A percentile compares a stretch with the other conserved stretches of the same genome.
Conservation (phyloP, 2,797 vertebrate genomes). For the Kryptopterus vitreolus region DNA sequence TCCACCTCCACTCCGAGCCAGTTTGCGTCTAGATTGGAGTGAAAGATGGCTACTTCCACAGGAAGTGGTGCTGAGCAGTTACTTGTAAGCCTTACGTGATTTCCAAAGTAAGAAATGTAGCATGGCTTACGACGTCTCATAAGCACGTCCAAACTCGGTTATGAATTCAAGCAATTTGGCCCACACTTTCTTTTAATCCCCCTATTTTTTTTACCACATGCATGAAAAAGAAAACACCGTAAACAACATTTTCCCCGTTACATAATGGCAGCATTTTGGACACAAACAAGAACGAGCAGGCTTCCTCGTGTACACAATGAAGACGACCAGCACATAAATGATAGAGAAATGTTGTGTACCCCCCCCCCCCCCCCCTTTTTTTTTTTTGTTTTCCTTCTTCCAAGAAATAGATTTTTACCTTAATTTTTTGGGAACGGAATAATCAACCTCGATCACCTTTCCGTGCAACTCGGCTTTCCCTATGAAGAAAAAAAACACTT, state of each 20-base stretch:
- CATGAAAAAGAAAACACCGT: slow-evolving; percentile 29
- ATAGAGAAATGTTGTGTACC: slow-evolving; percentile 32
- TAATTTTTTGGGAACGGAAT: slow-evolving; percentile 93
- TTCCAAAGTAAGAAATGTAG: slow-evolving; percentile 1
- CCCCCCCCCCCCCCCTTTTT: no score
- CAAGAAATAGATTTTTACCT: slow-evolving; percentile 78
- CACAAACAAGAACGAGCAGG: slow-evolving; percentile 45
- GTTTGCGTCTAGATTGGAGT: slow-evolving; percentile 33
- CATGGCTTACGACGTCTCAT: not conserved
- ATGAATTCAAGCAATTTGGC: slow-evolving; percentile 3
- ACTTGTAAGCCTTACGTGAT: not conserved
- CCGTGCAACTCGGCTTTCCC: slow-evolving; percentile 95
- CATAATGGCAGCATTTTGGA: slow-evolving; percentile 52
- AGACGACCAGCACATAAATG: slow-evolving; percentile 2
- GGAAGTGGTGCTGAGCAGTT: slow-evolving; percentile 40
- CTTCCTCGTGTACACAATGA: slow-evolving; percentile 5
- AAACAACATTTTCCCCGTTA: slow-evolving; percentile 51
- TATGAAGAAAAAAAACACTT: slow-evolving; percentile 57
- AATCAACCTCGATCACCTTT: slow-evolving; percentile 96
- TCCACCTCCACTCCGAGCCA: not conserved
- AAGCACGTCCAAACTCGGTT: not conserved
- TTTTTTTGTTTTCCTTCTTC: no score
- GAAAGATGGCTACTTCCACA: slow-evolving; percentile 44
- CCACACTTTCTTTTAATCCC: not conserved
- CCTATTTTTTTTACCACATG: not conserved